These are phyloP conservation scores for Sphinx pinastri DNA, from an alignment of 2,888 invertebrate genomes.

Conservation along the genomic window DNA sequence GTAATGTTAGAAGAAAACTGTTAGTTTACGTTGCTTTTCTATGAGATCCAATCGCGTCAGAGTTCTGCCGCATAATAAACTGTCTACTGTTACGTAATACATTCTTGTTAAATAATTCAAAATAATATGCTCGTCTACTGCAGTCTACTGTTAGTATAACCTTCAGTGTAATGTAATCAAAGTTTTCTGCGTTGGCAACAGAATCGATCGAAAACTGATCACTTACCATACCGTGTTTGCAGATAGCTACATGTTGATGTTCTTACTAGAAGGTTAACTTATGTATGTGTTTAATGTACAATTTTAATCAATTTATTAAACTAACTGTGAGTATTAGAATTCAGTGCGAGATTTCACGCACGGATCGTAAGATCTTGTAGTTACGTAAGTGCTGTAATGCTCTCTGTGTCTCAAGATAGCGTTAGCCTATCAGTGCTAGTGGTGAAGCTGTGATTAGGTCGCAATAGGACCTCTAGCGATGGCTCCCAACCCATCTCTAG, in stretches of 20 bases:
- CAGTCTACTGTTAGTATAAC: background rate
- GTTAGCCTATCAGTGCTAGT: background rate
- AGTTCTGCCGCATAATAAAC: too few relatives aligned
- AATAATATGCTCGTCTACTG: too few relatives aligned
- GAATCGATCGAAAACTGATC: conserved; percentile 4
- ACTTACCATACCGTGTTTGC: background rate
- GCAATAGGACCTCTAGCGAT: too few relatives aligned
- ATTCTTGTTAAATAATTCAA: too few relatives aligned
- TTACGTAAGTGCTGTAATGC: background rate
- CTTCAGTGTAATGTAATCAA: background rate
- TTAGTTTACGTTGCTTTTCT: too few relatives aligned
- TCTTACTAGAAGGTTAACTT: background rate
- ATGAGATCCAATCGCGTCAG: too few relatives aligned
- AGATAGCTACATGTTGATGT: background rate
- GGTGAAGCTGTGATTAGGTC: too few relatives aligned
- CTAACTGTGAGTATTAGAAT: too few relatives aligned
- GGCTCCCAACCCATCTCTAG: too few relatives aligned
- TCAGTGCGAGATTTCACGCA: too few relatives aligned
- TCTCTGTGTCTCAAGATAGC: background rate
- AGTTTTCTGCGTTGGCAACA: background rate
- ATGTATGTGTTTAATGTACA: background rate
- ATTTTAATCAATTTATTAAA: too few relatives aligned
- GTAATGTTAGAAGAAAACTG: background rate
- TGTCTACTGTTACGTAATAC: too few relatives aligned
- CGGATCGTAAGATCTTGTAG: background rate